Conservation (phyloP, 2,113 vertebrate species). For the Coturnix japonica region DNA sequence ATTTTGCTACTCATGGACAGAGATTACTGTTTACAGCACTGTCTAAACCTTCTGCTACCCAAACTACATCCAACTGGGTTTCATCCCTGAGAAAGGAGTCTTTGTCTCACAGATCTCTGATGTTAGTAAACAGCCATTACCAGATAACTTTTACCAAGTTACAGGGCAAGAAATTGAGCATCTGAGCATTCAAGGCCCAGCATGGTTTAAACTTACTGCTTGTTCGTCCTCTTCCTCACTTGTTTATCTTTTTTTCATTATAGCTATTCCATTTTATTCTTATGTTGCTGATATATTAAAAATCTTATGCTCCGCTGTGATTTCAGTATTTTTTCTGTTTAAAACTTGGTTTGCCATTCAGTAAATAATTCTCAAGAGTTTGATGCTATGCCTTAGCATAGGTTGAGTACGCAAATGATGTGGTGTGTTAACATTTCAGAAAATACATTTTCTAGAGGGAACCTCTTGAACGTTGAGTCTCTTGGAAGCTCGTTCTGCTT, state of each 20-base stretch:
- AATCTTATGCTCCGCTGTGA: not conserved
- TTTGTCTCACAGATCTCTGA: not conserved
- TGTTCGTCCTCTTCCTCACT: not conserved
- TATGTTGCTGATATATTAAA: not conserved
- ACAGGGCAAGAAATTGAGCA: not conserved
- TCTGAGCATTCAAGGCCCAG: not conserved
- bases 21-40: not conserved
- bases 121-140: not conserved
- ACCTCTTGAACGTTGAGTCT: slow-evolving; percentile 4
- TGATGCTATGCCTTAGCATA: not conserved
- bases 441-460: slow-evolving; percentile 31
- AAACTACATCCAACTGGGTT: not conserved
- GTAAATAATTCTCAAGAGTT: not conserved
- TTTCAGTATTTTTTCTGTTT: not conserved
- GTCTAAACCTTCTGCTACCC: not conserved
- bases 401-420: not conserved
- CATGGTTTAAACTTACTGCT: not conserved
- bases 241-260: not conserved
- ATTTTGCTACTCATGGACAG: accelerated
- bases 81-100: not conserved
- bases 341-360: not conserved
- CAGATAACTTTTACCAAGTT: not conserved
- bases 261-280: not conserved
- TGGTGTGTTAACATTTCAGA: not conserved
- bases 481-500: slow-evolving; percentile 50